Base-by-base conservation (phyloP, 2,888 invertebrate species). In the Eremobia ochroleuca region DNA sequence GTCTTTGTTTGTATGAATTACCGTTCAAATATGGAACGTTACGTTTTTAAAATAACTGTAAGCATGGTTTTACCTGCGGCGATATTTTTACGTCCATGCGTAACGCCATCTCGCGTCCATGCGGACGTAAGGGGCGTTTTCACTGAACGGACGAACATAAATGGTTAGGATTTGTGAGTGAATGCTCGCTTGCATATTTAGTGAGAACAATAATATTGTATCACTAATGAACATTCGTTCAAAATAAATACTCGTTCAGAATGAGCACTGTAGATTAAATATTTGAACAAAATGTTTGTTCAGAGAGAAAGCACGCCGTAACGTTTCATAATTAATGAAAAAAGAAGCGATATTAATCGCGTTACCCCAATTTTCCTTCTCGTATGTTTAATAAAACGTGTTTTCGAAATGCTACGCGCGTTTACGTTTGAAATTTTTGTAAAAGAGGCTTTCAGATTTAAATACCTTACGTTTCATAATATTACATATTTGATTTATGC, bases 331-430 rank as follows among this genome's bases (percentile, higher is more conserved):
- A 77, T 78, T 78, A n/a, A 59, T 34, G 46, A 34, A 52, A 62
- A 37, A 58, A 31, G 15, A 37, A 34, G 40, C 25, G 28, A 62
- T 40, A 40, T 55, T 46, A 28, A 43, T 40, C 28, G 28, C 31
- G 28, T 28, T 28, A 28, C 28, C 9, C 31, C 40, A 55, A 77
- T 83, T 83, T 68, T 34, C 58, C 65, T 68, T 34, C 65, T 68
- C 28, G 28, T 61, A 62, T 21, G 25, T 58, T 71, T 28, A 64
- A 83, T 78, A 71, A 59, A 83, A 64, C 15, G 65, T 15, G 18
- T 40, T 68, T 61, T 34, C 15, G 21, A 46, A 43, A 43, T 69
- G 25, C 15, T 37, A 49, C 15, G 28, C 11, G 64, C 37, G 49
- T 70, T 70, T 25, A 43, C 21, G 25, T 62, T 66, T 13, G 31